Evolutionary conservation across 2,888 invertebrate genomes (phyloP), one percentile per base, ranked within the genome.

Genomic region (Polyploca ridens): DNA sequence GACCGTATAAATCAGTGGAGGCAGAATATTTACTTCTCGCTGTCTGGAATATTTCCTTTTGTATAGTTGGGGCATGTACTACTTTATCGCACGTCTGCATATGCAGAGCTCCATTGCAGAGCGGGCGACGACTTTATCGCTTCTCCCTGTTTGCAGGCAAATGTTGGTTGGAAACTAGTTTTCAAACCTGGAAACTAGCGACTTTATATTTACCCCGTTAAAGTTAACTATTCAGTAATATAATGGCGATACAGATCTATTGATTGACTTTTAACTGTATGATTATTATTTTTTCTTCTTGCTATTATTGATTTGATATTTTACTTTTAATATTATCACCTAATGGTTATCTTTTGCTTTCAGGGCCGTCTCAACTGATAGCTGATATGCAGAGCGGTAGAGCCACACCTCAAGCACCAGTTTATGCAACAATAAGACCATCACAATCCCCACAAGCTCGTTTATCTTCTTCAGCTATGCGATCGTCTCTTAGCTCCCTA

Each of bases 291-390:
- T 68, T 72, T 72, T 74, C n/a, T n/a, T n/a, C n/a, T n/a, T n/a
- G n/a, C n/a, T n/a, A n/a, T n/a, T n/a, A n/a, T n/a, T n/a, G n/a
- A n/a, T n/a, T n/a, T n/a, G n/a, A n/a, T n/a, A n/a, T n/a, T n/a
- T n/a, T n/a, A n/a, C n/a, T n/a, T n/a, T n/a, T n/a, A n/a, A 69
- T 77, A 75, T 63, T 69, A 68, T 64, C 69, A 71, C 70, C 66
- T 66, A 62, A 67, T 62, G n/a, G 46, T 71, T 69, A 46, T 70
- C 63, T 70, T 75, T 67, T 67, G 76, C 72, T 93, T 92, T 70
- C 92, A 94, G 94, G 94, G 64, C 92, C 93, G 11, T 93, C 93
- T 5, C 94, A 93, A 69, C 75, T 94, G 63, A 77, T 93, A n/a
- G 81, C 90, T 8, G 93, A 94, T 67, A 74, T 85, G 41, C 85